phyloP scores from a whole-genome alignment of 2,888 invertebrate species.

The Drosophila stalkeri region DNA sequence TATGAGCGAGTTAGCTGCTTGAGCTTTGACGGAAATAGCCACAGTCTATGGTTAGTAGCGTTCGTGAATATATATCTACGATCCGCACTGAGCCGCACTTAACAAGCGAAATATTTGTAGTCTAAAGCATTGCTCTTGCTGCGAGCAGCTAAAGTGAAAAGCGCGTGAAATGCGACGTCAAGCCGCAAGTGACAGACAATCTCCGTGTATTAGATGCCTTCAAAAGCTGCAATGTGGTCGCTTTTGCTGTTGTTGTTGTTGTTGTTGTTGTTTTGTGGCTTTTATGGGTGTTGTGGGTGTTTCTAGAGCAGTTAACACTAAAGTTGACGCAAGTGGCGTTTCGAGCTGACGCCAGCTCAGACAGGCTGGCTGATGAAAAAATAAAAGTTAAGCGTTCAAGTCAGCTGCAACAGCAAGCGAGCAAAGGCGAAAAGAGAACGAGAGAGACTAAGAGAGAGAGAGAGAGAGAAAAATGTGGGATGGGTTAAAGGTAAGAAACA shows the following conservation, averaged over 20 bases:
- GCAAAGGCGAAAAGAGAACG: background rate
- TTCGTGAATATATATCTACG: background rate
- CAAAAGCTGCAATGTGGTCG: conserved; percentile 25
- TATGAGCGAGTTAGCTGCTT: background rate
- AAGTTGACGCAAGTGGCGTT: conserved; percentile 50
- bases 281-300: conserved; percentile 13
- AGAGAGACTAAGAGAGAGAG: background rate
- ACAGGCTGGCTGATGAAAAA: conserved; percentile 30
- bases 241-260: background rate
- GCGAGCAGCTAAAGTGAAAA: conserved; percentile 49
- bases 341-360: conserved; percentile 48
- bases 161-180: conserved; percentile 51
- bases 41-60: background rate
- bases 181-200: conserved; percentile 49
- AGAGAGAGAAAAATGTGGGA: background rate
- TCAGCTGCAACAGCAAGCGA: conserved; percentile 6
- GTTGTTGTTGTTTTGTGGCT: conserved; percentile 1
- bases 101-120: conserved; percentile 42
- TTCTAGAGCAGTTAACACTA: conserved; percentile 37
- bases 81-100: background rate
- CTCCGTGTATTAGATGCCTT: conserved; percentile 28
- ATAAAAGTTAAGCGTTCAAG: conserved; percentile 39
- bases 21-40: background rate
- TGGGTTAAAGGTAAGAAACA: conserved; percentile 5
- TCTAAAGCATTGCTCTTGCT: conserved; percentile 34